A percentile compares a stretch with the other conserved stretches of the same genome.
Evolutionary conservation across 2,888 invertebrate genomes (phyloP).

Genomic region (Orthonychiurus folsomi): DNA sequence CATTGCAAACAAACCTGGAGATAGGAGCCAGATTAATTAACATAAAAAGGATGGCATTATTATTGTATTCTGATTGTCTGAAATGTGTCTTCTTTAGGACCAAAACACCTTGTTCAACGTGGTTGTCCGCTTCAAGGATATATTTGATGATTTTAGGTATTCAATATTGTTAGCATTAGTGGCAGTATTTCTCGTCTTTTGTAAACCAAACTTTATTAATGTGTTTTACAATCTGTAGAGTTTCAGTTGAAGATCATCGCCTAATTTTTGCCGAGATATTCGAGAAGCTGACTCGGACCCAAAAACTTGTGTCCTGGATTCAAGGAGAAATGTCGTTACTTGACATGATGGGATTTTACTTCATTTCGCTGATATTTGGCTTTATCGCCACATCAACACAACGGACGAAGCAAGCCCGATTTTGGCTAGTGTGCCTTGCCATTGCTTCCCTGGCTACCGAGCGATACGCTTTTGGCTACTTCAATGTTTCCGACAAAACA

Average conservation of each 20-base stretch:
- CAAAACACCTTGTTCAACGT: constrained; percentile 42
- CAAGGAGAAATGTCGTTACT: constrained; percentile 57
- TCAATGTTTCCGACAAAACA: too few relatives aligned
- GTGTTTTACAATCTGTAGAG: constrained; percentile 41
- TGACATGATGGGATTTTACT: constrained; percentile 55
- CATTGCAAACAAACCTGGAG: too few relatives aligned
- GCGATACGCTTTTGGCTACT: constrained; percentile 41
- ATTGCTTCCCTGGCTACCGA: constrained; percentile 50
- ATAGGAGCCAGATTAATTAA: too few relatives aligned
- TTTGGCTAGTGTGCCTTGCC: constrained; percentile 50
- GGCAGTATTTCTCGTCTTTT: not conserved
- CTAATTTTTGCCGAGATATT: constrained; percentile 52
- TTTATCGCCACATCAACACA: constrained; percentile 52
- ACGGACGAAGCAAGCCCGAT: constrained; percentile 51
- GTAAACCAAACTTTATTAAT: not conserved
- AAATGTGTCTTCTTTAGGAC: too few relatives aligned
- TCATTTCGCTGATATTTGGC: constrained; percentile 48
- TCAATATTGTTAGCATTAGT: constrained; percentile 8
- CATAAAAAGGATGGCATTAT: too few relatives aligned
- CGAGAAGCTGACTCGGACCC: constrained; percentile 50
- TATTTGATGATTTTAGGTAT: constrained; percentile 44
- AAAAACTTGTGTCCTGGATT: constrained; percentile 48
- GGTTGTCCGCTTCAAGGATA: constrained; percentile 42
- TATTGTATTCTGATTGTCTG: too few relatives aligned
- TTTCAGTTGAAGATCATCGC: constrained; percentile 51